These are phyloP conservation scores for Ptychadena robeensis DNA, from an alignment of 2,797 vertebrate species.

Conservation along the genomic window DNA sequence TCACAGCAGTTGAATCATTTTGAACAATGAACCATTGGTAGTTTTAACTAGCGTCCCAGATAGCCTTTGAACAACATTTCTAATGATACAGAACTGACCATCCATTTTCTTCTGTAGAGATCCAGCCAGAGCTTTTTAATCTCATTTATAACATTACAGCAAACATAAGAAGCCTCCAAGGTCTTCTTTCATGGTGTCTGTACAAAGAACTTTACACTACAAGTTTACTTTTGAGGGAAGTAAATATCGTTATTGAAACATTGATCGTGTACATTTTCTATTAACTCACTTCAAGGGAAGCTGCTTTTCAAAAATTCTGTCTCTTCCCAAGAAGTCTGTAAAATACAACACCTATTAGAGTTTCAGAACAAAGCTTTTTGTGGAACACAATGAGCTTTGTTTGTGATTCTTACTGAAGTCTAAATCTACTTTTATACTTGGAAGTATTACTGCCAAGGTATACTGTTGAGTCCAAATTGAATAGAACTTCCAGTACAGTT, in stretches of 20 bases:
- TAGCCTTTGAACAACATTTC: slow-evolving; percentile 32
- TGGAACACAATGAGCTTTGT: slow-evolving; percentile 2
- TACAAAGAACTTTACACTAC: slow-evolving; percentile 47
- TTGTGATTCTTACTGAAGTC: neutral
- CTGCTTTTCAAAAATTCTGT: slow-evolving; percentile 17
- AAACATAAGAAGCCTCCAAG: slow-evolving; percentile 46
- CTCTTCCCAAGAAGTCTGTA: slow-evolving; percentile 6
- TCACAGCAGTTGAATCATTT: slow-evolving; percentile 15
- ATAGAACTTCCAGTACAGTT: neutral
- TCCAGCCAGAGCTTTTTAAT: slow-evolving; percentile 40
- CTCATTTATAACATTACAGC: slow-evolving; percentile 43
- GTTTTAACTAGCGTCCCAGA: slow-evolving; percentile 23
- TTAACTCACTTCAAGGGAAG: slow-evolving; percentile 39
- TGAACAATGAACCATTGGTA: slow-evolving; percentile 8
- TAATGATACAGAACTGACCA: slow-evolving; percentile 31
- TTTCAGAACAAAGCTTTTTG: slow-evolving; percentile 8
- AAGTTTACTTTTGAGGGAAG: slow-evolving; percentile 52
- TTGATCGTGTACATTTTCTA: slow-evolving; percentile 34
- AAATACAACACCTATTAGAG: slow-evolving; percentile 16
- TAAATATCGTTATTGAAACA: slow-evolving; percentile 53
- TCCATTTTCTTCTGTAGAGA: slow-evolving; percentile 31
- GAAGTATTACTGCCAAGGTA: neutral
- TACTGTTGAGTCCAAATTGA: neutral
- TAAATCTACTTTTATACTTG: neutral
- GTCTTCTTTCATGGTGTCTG: slow-evolving; percentile 33